phyloP scores from a whole-genome alignment of 2,888 invertebrate species.

The Folsomia candida region DNA sequence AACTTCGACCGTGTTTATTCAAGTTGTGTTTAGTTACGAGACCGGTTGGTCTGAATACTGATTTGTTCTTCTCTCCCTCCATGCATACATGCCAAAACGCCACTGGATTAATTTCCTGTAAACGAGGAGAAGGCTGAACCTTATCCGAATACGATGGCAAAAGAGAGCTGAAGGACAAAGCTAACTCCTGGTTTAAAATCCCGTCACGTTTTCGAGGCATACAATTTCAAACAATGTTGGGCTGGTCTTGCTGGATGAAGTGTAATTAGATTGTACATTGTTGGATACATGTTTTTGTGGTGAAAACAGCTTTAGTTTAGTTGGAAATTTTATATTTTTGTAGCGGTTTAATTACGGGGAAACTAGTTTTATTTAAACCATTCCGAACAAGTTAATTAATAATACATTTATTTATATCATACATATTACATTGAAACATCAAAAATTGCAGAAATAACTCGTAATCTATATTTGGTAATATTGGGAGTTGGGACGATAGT shows the following conservation, averaged over 20 bases:
- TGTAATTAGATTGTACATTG: not conserved
- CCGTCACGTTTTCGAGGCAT: not conserved
- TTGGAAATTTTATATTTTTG: too few species aligned
- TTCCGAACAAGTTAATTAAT: too few species aligned
- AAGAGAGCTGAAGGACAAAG: not conserved
- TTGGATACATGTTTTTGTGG: too few species aligned
- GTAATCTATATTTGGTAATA: too few species aligned
- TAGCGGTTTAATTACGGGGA: too few species aligned
- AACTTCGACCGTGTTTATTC: not conserved
- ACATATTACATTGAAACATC: too few species aligned
- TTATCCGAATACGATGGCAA: too few species aligned
- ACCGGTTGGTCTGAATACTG: not conserved
- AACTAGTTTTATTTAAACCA: too few species aligned
- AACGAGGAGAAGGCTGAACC: not conserved
- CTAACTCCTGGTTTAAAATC: not conserved
- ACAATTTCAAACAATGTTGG: not conserved
- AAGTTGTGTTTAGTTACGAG: constrained; percentile 3
- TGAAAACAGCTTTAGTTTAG: too few species aligned
- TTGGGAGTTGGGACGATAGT: too few species aligned
- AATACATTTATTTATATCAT: too few species aligned
- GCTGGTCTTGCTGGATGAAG: not conserved
- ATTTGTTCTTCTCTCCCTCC: not conserved
- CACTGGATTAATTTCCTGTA: constrained; percentile 6
- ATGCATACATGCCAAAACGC: not conserved
- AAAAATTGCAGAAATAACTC: too few species aligned